Percentiles rank a stretch among this genome's conserved stretches.
phyloP scores from a whole-genome alignment of 1,140 invertebrate genomes.

The Brachionus manjavacas region DNA sequence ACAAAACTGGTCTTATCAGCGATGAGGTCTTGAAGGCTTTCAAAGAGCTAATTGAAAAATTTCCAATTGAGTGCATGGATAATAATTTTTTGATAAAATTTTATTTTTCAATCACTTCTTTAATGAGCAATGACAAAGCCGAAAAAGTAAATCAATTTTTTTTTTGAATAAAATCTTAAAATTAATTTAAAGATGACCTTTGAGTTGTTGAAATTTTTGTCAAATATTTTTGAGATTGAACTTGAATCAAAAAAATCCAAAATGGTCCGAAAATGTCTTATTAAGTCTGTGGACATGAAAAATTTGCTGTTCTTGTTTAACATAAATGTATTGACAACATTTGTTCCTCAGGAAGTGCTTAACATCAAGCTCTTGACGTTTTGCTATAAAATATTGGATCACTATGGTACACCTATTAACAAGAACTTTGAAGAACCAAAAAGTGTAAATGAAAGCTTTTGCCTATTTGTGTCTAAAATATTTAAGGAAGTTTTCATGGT shows the following conservation, averaged over 20 bases:
- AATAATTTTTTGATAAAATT: conserved; percentile 12
- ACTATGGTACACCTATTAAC: background rate
- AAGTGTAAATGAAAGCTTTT: background rate
- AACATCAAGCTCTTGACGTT: background rate
- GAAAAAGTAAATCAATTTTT: background rate
- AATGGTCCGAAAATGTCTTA: background rate
- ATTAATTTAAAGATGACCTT: background rate
- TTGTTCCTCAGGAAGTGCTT: background rate
- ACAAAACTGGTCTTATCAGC: background rate
- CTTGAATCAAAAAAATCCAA: background rate
- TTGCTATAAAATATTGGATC: background rate
- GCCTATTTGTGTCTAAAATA: background rate
- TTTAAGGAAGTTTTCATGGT: background rate
- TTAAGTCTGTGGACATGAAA: background rate
- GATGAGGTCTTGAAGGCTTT: background rate
- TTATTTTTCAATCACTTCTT: background rate
- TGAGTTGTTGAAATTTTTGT: background rate
- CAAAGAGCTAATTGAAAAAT: background rate
- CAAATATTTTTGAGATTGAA: background rate
- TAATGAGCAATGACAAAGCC: background rate
- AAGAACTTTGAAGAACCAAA: background rate
- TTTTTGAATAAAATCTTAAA: background rate
- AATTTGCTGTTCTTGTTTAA: conserved; percentile 16
- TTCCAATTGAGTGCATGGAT: background rate
- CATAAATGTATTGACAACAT: background rate